Evolutionary conservation across 1,140 invertebrate species (phyloP).

Genomic region (Antheraea mylitta): DNA sequence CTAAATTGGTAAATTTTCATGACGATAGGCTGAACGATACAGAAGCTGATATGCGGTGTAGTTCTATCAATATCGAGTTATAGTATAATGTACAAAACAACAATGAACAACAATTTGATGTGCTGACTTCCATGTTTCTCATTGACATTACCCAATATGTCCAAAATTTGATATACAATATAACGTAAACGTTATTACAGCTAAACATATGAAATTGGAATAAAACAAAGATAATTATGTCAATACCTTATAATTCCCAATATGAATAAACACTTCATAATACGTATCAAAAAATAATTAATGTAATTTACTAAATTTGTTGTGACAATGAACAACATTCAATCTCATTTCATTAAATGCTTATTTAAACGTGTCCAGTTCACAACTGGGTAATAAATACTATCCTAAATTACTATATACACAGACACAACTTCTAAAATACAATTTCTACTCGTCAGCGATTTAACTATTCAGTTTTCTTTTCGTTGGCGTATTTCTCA

Average conservation of each 20-base stretch:
- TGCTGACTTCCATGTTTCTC: no score
- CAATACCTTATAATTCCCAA: background rate
- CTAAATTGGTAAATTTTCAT: no score
- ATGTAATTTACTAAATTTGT: constrained; percentile 27
- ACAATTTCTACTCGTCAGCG: background rate
- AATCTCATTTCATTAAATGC: constrained; percentile 32
- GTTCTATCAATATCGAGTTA: no score
- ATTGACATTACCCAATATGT: no score
- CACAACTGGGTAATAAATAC: constrained; percentile 44
- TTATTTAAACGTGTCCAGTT: constrained; percentile 67
- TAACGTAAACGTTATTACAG: background rate
- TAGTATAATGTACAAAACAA: no score
- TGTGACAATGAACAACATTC: constrained; percentile 67
- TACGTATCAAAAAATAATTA: background rate
- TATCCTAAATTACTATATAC: constrained; percentile 26
- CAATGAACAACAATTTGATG: no score
- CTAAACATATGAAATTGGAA: background rate
- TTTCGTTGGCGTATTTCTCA: constrained; percentile 57
- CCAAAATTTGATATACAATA: background rate
- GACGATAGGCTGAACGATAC: no score
- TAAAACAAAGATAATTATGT: background rate
- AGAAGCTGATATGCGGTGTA: no score
- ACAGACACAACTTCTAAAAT: constrained; percentile 6
- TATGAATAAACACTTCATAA: background rate
- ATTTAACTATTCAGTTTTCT: constrained; percentile 34